Conservation (phyloP, 2,113 vertebrate species). For the Hippopotamus amphibius region DNA sequence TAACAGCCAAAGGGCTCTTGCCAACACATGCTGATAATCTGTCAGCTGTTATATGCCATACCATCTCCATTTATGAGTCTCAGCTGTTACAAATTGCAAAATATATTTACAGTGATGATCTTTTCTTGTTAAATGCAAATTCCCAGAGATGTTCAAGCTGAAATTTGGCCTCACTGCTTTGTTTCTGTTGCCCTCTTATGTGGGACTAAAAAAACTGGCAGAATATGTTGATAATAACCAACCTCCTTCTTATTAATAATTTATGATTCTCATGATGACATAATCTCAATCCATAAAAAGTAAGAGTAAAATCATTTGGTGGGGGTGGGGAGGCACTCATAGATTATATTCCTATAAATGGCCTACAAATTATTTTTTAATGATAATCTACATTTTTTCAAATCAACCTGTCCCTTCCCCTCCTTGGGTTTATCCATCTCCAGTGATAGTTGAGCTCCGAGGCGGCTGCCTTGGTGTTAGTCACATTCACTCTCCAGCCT, state of each 20-base stretch:
- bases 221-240: not conserved
- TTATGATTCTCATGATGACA: not conserved
- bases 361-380: constrained; percentile 16
- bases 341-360: not conserved
- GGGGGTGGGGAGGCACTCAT: not conserved
- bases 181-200: constrained; percentile 68
- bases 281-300: not conserved
- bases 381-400: not conserved
- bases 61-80: constrained; percentile 81
- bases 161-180: constrained; percentile 65
- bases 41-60: constrained; percentile 83
- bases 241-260: constrained; percentile 41
- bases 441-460: not conserved
- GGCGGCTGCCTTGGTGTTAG: not conserved
- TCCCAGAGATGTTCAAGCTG: constrained; percentile 75
- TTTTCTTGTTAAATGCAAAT: constrained; percentile 83
- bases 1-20: constrained; percentile 83
- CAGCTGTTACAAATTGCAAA: constrained; percentile 86
- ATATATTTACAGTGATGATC: constrained; percentile 82
- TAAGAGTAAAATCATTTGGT: not conserved
- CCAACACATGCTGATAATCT: constrained; percentile 82
- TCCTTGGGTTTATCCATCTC: not conserved
- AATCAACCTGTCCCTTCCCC: not conserved
- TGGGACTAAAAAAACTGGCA: not conserved
- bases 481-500: not conserved